phyloP scores from a whole-genome alignment of 1,140 invertebrate species.

The Hirudo medicinalis region DNA sequence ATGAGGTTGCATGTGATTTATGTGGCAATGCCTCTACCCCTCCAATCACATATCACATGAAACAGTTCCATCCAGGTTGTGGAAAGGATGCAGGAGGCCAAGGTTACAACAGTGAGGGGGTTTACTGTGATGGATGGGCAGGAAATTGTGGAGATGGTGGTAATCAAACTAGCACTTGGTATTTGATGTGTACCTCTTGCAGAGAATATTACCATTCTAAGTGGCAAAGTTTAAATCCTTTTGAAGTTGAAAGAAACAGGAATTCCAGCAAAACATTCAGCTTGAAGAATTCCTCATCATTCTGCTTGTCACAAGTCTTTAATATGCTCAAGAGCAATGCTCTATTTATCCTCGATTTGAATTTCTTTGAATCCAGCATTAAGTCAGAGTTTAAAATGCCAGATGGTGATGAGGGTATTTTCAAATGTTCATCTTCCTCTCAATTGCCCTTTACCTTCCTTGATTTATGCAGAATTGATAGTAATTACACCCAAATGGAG shows the following conservation, averaged over 20 bases:
- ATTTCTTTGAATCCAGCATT: neutral
- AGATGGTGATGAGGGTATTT: neutral
- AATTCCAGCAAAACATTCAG: neutral
- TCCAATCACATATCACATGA: slow-evolving; percentile 82
- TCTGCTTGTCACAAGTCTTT: slow-evolving; percentile 41
- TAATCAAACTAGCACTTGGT: slow-evolving; percentile 70
- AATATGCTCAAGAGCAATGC: slow-evolving; percentile 79
- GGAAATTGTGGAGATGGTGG: slow-evolving; percentile 77
- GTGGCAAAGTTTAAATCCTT: neutral
- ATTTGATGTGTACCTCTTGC: slow-evolving; percentile 76
- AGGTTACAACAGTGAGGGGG: slow-evolving; percentile 72
- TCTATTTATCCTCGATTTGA: slow-evolving; percentile 77
- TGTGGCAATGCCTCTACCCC: slow-evolving; percentile 61
- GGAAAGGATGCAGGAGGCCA: slow-evolving; percentile 69
- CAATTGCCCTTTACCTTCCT: slow-evolving; percentile 3
- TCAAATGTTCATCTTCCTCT: neutral
- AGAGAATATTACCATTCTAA: slow-evolving; percentile 58
- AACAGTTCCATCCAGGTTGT: slow-evolving; percentile 73
- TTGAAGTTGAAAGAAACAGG: neutral
- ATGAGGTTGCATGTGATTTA: slow-evolving; percentile 66
- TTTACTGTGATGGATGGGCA: slow-evolving; percentile 70
- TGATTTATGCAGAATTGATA: neutral
- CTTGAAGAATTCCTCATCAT: neutral
- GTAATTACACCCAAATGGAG: neutral
- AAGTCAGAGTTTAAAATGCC: neutral